Evolutionary conservation across 2,797 vertebrate species (phyloP), one percentile per base, ranked within the genome.

Genomic region (Myiotriccus ornatus): DNA sequence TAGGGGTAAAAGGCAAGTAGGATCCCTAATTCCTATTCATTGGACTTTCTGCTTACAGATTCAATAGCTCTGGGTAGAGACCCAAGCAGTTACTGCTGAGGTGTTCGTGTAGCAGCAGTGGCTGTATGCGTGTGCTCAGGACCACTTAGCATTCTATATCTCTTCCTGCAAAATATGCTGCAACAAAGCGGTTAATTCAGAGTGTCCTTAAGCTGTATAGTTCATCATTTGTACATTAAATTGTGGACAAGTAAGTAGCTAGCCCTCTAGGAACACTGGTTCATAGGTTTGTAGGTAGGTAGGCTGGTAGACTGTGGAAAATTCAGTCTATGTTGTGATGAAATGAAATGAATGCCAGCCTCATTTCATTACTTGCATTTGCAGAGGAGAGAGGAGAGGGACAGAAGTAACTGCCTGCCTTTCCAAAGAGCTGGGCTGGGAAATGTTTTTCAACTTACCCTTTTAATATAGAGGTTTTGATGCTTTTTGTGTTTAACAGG

Each of bases 321-420:
- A 84, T 50, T 49, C n/a, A 30, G 37, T 80, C 53, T 37, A 14
- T 46, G 19, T 83, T 71, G 7, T 73, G 55, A 39, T 52, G 70
- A 55, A 81, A 82, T 44, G 34, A 37, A 69, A 49, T 47, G 9
- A 70, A 55, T 55, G 30, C 3, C 43, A 50, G 9, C 20, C 18
- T 78, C 37, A 43, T 84, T 91, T 81, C 46, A 55, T 35, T 41
- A 44, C 43, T 78, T 75, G 32, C 13, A 6, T 68, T 75, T 56
- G 27, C 28, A 8, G 52, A 59, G 37, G 55, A 62, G 39, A 70
- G 64, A 74, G 25, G 47, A 60, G 24, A 70, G n/a, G 27, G 53
- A 87, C 13, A 34, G 23, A 84, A 87, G 96, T 96, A 96, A 96
- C 63, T 57, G 44, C 39, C 74, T 74, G 69, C 46, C 20, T 82